These are phyloP conservation scores for Thereva nobilitata DNA, from an alignment of 2,888 invertebrate genomes.

Conservation along the genomic window DNA sequence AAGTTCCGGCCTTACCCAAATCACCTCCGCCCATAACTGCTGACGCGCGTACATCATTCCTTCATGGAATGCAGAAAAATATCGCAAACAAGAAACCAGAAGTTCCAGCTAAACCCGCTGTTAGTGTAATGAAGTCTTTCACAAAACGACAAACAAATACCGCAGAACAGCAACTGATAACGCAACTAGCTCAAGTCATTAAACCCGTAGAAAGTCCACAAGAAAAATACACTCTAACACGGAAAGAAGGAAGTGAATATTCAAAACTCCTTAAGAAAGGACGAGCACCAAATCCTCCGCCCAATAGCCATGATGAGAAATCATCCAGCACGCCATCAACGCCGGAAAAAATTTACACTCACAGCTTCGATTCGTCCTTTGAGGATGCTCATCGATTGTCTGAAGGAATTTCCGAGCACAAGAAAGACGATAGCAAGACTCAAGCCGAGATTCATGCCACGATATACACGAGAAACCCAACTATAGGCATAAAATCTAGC, in stretches of 20 bases:
- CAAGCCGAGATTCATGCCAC: constrained; percentile 57
- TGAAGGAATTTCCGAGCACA: too few species aligned
- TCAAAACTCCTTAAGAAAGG: constrained; percentile 67
- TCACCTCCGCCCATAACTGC: constrained; percentile 68
- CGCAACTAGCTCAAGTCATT: constrained; percentile 61
- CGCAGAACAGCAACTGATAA: constrained; percentile 61
- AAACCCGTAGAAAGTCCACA: constrained; percentile 53
- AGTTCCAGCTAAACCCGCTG: constrained; percentile 71
- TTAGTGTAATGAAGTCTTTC: constrained; percentile 62
- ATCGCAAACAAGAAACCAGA: constrained; percentile 64
- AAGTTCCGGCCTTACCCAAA: constrained; percentile 71
- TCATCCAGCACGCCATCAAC: constrained; percentile 53
- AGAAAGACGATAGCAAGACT: too few species aligned
- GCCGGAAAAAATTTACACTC: constrained; percentile 40
- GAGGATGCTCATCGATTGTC: too few species aligned
- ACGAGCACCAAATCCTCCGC: constrained; percentile 77
- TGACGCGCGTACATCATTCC: constrained; percentile 68
- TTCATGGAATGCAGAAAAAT: constrained; percentile 67
- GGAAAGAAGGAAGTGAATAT: constrained; percentile 44
- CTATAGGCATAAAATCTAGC: constrained; percentile 64
- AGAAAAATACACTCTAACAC: constrained; percentile 60
- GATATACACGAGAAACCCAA: constrained; percentile 66
- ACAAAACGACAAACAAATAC: constrained; percentile 59
- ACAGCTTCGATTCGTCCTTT: too few species aligned
- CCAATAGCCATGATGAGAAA: constrained; percentile 38